Conservation (phyloP, 64 coral and sea anemone genomes). For the Platygyra sinensis region DNA sequence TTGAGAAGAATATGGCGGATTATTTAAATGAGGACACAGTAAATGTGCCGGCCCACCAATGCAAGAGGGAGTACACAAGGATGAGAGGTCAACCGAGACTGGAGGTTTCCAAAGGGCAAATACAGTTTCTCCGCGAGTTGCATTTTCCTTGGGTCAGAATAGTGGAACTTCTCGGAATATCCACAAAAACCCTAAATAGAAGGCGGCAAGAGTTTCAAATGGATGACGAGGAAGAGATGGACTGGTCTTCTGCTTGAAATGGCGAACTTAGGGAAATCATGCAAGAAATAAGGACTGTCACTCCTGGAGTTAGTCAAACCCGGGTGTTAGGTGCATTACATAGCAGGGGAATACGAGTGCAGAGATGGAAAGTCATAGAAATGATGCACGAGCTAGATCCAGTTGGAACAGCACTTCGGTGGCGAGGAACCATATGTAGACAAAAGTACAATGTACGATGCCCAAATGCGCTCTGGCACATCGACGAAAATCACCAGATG, state of each 20-base stretch:
- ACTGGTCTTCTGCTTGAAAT: conserved; percentile 20
- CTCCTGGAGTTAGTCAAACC: conserved; percentile 18
- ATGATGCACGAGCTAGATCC: conserved; percentile 41
- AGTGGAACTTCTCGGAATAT: conserved; percentile 47
- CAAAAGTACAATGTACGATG: conserved; percentile 51
- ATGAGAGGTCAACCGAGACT: conserved; percentile 54
- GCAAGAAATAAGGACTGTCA: conserved; percentile 54
- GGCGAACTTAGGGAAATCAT: conserved; percentile 41
- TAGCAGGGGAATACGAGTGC: conserved; percentile 43
- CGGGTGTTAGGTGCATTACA: conserved; percentile 34
- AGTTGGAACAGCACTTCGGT: conserved; percentile 42
- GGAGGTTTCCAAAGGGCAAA: conserved; percentile 40
- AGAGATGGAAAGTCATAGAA: conserved; percentile 55
- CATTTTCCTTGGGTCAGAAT: conserved; percentile 57
- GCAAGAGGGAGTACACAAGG: conserved; percentile 46
- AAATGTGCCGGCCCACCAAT: conserved; percentile 40
- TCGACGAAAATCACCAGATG: conserved; percentile 41
- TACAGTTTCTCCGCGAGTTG: conserved; percentile 45
- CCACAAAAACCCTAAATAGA: conserved; percentile 40
- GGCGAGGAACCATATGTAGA: conserved; percentile 31
- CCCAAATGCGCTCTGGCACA: conserved; percentile 50
- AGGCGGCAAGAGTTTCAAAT: conserved; percentile 47
- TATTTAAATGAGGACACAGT: conserved; percentile 7
- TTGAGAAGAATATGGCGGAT: conserved; percentile 46
- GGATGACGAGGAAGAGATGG: conserved; percentile 28